A percentile compares a stretch with the other conserved stretches of the same genome.
Evolutionary conservation across 2,797 vertebrate species (phyloP).

Genomic region (Bovichtus diacanthus): DNA sequence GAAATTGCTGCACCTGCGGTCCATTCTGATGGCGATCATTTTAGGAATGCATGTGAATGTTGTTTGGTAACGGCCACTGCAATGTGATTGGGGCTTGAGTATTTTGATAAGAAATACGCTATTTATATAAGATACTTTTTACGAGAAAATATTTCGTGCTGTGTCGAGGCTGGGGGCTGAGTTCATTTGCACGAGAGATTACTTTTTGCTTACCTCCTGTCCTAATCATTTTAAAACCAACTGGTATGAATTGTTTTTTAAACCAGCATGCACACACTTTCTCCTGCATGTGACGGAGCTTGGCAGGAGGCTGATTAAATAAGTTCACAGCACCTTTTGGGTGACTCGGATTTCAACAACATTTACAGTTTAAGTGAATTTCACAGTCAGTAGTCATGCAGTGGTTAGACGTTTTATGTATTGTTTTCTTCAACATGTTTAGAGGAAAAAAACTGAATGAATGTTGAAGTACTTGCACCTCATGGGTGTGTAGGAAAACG

Average conservation of each 20-base stretch:
- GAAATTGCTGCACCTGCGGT: background rate
- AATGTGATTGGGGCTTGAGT: background rate
- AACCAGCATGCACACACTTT: conserved; percentile 1
- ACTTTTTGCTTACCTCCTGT: background rate
- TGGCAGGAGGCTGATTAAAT: conserved; percentile 42
- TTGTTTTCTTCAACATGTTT: background rate
- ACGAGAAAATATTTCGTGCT: background rate
- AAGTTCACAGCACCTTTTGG: background rate
- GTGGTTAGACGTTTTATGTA: background rate
- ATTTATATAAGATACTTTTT: too few species aligned
- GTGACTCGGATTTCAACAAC: background rate
- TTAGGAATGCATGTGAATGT: background rate
- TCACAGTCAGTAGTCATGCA: background rate
- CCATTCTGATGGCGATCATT: background rate
- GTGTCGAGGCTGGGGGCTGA: background rate
- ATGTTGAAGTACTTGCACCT: background rate
- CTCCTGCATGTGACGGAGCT: conserved; percentile 17
- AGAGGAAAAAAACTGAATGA: background rate
- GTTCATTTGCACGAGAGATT: background rate
- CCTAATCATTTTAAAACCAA: background rate
- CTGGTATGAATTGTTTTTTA: conserved; percentile 2
- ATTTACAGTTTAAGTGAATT: background rate
- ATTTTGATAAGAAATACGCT: too few species aligned
- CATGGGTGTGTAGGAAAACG: background rate
- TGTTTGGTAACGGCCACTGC: background rate